Base-by-base conservation (phyloP, 2,888 invertebrate genomes). In the Macrophya annulata region DNA sequence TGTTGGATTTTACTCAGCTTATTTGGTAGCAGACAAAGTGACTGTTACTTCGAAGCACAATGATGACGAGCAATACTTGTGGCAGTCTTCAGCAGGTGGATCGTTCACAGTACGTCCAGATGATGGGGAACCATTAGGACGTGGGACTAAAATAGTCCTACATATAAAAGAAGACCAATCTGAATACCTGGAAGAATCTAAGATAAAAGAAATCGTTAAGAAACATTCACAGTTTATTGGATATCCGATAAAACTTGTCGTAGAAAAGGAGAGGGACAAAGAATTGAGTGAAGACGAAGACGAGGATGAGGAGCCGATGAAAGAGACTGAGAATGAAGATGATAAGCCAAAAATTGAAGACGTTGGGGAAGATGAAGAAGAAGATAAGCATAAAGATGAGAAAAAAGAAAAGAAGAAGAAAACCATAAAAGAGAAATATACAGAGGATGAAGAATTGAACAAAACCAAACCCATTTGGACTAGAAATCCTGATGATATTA, bases 221-320 rank as follows among this genome's bases (percentile, higher is more conserved):
- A 96, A 96, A 91, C 96, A 96, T 94, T 95, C 95, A 37, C 96
- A 96, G 93, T 96, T 96, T 92, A 96, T 96, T 91, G 96, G 96
- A 82, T 96, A 96, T 90, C 96, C 96, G 62, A 96, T 96, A 92
- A 94, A 94, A 90, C 93, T 96, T 84, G 88, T 95, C 82, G 95
- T 96, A 9, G 95, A 96, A 93, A 96, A 96, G 92, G 96, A 96
- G 89, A 93, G 96, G 84, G 95, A 95, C 89, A 96, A 95, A 94
- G 96, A 96, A 92, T 93, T 96, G 2, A 94, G 94, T 84, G 95
- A 95, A 82, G 95, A 95, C 87, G 94, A 94, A 85, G 96, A 96
- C 87, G 94, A 94, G 86, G 96, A 96, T 88, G 96, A 97, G 88
- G 96, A 97, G 88, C 76, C 92, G 91, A 86, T 88, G 90, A 89